Conservation (phyloP, 1,140 invertebrate species). For the Ips nitidus region DNA sequence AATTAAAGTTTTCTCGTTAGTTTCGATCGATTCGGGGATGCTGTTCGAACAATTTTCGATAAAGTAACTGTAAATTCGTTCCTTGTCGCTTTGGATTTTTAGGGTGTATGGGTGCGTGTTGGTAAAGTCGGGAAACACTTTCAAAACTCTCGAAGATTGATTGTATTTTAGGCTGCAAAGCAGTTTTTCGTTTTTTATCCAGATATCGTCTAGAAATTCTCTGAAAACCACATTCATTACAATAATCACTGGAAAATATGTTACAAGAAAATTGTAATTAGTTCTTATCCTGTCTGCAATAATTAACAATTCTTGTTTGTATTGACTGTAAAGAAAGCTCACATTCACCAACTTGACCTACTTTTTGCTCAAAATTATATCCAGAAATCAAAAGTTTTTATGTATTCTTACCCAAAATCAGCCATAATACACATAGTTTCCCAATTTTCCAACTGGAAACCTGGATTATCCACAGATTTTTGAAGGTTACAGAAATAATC, state of each 20-base stretch:
- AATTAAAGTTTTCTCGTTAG: slow-evolving; percentile 35
- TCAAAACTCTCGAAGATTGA: slow-evolving; percentile 35
- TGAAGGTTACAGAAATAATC: slow-evolving; percentile 27
- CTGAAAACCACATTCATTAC: slow-evolving; percentile 37
- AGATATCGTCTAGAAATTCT: slow-evolving; percentile 45
- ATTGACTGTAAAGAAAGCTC: not conserved
- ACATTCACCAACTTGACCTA: too few species aligned
- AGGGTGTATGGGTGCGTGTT: slow-evolving; percentile 34
- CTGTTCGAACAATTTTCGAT: slow-evolving; percentile 33
- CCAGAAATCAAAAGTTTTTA: not conserved
- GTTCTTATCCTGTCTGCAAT: too few species aligned
- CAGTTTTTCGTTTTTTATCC: slow-evolving; percentile 45
- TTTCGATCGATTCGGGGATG: slow-evolving; percentile 29
- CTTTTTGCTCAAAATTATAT: too few species aligned
- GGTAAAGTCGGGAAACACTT: slow-evolving; percentile 47
- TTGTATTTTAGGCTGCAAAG: slow-evolving; percentile 46
- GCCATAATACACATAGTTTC: slow-evolving; percentile 45
- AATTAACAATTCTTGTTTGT: too few species aligned
- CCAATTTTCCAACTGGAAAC: slow-evolving; percentile 6
- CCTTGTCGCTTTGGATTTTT: slow-evolving; percentile 17
- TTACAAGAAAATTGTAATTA: too few species aligned
- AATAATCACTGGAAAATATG: slow-evolving; percentile 2
- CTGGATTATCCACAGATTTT: slow-evolving; percentile 31
- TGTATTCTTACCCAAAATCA: slow-evolving; percentile 43
- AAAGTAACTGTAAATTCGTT: slow-evolving; percentile 26